Base-by-base conservation (phyloP, 1,140 invertebrate genomes). In the Lasioglossum albipes region DNA sequence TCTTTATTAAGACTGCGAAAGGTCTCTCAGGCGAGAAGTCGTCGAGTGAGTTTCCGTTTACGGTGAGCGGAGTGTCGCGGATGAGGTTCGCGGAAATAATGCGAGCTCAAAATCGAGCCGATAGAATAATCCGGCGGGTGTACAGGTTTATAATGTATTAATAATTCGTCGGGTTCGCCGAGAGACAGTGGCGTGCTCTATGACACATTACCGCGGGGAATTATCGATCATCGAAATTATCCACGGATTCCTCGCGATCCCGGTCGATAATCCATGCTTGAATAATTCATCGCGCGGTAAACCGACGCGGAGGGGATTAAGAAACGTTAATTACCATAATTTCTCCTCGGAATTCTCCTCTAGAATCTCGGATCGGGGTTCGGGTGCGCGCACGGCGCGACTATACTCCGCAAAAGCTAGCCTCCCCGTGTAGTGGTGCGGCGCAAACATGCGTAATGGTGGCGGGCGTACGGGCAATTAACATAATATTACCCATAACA, bases 401-500 rank as follows among this genome's bases (percentile, higher is more conserved):
- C 45, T 49, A 49, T 12, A 16, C 20, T 3, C 36, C 36, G 65
- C 54, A 20, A 61, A 27, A 75, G 42, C 66, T 27, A 57, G 49
- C 13, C 12, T 42, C 22, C 16, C 1, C 18, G 41, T 22, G 41
- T 41, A 18, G 75, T 22, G 18, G 62, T 22, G 18, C 61, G 16
- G 3, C 36, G 42, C 54, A 36, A n/a, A 62, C 27, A 61, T 13
- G 31, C 52, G 45, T 49, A 71, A 42, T 65, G 69, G 31, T 22
- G 71, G 42, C 83, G 69, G 62, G 41, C 42, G 41, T 69, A 65
- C 78, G 45, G 74, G 69, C 75, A 84, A 84, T 82, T 86, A 86
- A 83, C 75, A 86, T 86, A 87, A 88, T 85, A 84, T 83, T 79
- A 76, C 62, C 69, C 71, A 84, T 86, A 87, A 88, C 82, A 64